These are phyloP conservation scores for Rhyacophila brunnea DNA, from an alignment of 1,140 invertebrate species.

Conservation along the genomic window DNA sequence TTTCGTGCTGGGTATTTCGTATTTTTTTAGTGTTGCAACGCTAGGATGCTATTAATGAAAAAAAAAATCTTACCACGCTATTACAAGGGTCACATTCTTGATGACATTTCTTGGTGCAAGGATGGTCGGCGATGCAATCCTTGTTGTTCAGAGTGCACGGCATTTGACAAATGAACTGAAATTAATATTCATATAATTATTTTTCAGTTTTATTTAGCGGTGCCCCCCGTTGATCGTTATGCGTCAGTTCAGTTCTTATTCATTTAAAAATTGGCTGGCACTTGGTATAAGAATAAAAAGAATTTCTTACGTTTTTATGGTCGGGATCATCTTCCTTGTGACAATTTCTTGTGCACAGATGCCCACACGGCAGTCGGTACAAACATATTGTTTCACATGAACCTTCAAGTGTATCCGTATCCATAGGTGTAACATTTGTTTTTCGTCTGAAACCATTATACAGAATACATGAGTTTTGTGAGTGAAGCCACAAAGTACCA, in stretches of 20 bases:
- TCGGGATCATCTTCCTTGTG: conserved; percentile 5
- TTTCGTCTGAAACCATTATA: neutral
- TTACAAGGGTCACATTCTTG: conserved; percentile 55
- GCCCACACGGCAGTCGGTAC: conserved; percentile 4
- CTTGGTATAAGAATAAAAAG: too few species aligned
- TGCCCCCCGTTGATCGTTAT: too few species aligned
- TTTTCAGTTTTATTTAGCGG: too few species aligned
- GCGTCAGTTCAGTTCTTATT: too few species aligned
- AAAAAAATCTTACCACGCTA: conserved; percentile 39
- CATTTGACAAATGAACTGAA: conserved; percentile 54
- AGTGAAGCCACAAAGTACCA: too few species aligned
- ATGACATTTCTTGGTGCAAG: conserved; percentile 51
- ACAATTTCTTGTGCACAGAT: neutral
- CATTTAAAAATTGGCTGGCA: too few species aligned
- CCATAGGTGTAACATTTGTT: neutral
- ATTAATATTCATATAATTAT: too few species aligned
- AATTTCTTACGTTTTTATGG: too few species aligned
- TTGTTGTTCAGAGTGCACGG: conserved; percentile 46
- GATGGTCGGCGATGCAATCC: conserved; percentile 48
- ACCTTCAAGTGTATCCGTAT: neutral
- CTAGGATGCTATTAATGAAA: too few species aligned
- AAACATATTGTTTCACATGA: neutral
- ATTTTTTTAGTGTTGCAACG: too few species aligned
- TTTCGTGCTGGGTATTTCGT: too few species aligned
- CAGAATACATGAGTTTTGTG: too few species aligned